Base-by-base conservation (phyloP, 2,113 vertebrate species). In the Emydura subglobosa region DNA sequence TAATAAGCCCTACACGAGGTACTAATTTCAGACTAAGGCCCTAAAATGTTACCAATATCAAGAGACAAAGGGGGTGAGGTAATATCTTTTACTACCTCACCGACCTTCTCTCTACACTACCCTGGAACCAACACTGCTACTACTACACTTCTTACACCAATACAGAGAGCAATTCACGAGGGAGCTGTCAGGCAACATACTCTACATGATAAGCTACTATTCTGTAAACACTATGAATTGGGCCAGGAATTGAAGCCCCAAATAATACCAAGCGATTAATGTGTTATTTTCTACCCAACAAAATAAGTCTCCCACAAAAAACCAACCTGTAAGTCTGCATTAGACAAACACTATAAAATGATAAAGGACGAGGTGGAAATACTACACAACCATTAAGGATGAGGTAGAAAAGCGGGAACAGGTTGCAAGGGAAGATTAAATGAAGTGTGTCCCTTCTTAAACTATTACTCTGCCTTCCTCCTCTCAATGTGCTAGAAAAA, bases 181-280 rank as follows among this genome's bases (percentile, higher is more conserved):
- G 91, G 53, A n/a, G 96, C 95, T 96, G 96, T 97, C 97, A 96
- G 95, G 96, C 96, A 97, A 97, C 96, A 97, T 95, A 95, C 95
- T 96, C 96, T 95, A 94, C 5, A 0, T 95, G 95, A 95, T 94
- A 96, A 97, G 95, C 94, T 96, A 92, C 92, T 95, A 89, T 86
- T 95, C 93, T 96, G 85, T 96, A 95, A 97, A 94, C 87, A 95
- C 85, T 92, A 96, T 85, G 88, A 93, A 91, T 65, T 92, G 90
- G 94, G 96, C 95, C 96, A 97, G 87, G 93, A 97, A 96, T 96
- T 83, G 53, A 96, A 96, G 92, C 85, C 93, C 90, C 89, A 91
- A 97, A 95, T 96, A 94, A 94, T 96, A 97, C 96, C 96, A 89
- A 97, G 96, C 96, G 87, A 97, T 97, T 93, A 94, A 95, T 95